These are phyloP conservation scores for Zonotrichia leucophrys DNA, from an alignment of 2,113 vertebrate genomes.

Conservation along the genomic window DNA sequence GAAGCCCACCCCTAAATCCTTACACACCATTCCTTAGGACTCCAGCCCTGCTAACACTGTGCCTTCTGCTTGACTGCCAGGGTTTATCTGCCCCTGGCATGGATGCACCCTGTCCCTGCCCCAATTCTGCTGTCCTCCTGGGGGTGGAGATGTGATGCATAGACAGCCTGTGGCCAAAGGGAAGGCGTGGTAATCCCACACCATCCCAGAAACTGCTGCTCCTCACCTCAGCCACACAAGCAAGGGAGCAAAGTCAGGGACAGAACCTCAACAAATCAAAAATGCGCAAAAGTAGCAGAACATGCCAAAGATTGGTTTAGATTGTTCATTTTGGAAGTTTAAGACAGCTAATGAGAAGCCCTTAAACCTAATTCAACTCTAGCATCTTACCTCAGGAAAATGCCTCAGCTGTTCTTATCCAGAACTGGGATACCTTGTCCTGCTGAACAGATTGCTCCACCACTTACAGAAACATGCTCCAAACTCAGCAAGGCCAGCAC, in stretches of 20 bases:
- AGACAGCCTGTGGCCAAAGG: accelerated
- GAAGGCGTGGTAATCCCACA: accelerated
- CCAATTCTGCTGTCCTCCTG: not conserved
- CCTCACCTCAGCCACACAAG: not conserved
- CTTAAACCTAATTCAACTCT: not conserved
- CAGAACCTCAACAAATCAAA: not conserved
- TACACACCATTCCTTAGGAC: not conserved
- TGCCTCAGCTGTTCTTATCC: not conserved
- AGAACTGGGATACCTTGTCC: not conserved
- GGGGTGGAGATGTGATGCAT: not conserved
- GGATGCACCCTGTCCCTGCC: not conserved
- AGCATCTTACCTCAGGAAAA: not conserved
- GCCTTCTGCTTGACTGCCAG: not conserved
- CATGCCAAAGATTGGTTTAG: not conserved
- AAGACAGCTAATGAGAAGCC: not conserved
- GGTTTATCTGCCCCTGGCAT: not conserved
- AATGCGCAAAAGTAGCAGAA: not conserved
- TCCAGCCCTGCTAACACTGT: not conserved
- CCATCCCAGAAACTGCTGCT: not conserved
- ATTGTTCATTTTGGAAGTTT: not conserved
- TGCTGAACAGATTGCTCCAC: not conserved
- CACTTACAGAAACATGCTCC: accelerated
- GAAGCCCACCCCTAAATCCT: not conserved
- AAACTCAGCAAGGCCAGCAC: not conserved
- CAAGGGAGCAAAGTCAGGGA: not conserved